phyloP scores from a whole-genome alignment of 2,888 invertebrate species.

The Acanthococcus lagerstroemiae region DNA sequence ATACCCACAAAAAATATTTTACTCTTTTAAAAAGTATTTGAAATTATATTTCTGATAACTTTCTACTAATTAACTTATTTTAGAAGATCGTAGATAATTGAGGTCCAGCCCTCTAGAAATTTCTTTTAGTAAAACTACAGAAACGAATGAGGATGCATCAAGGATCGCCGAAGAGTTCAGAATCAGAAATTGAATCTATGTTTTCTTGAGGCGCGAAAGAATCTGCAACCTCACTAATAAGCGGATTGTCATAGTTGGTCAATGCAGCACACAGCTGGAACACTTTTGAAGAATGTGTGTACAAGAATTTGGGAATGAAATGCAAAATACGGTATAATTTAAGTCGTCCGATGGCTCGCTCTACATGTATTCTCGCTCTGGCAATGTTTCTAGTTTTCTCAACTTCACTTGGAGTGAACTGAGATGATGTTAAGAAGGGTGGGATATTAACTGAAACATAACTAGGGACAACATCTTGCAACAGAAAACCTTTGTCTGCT shows the following conservation, averaged over 20 bases:
- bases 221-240: constrained; percentile 24
- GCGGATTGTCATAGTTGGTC: constrained; percentile 14
- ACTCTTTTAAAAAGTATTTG: too few species aligned
- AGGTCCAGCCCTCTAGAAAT: too few species aligned
- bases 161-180: too few species aligned
- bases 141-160: too few species aligned
- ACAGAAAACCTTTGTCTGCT: constrained; percentile 31
- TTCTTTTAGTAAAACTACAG: too few species aligned
- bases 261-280: constrained; percentile 26
- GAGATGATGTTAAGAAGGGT: constrained; percentile 17
- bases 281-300: constrained; percentile 10
- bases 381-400: constrained; percentile 9
- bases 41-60: too few species aligned
- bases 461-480: constrained; percentile 23
- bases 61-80: too few species aligned
- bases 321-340: constrained; percentile 16
- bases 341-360: constrained; percentile 17
- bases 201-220: background rate
- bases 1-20: too few species aligned
- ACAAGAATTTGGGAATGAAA: constrained; percentile 8
- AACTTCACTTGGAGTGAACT: constrained; percentile 18
- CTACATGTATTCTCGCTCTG: constrained; percentile 20
- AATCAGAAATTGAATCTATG: too few species aligned
- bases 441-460: constrained; percentile 22
- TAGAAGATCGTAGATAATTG: too few species aligned